Evolutionary conservation across 2,113 vertebrate genomes (phyloP), one percentile per base, ranked within the genome.

Genomic region (Poecilia latipinna): DNA sequence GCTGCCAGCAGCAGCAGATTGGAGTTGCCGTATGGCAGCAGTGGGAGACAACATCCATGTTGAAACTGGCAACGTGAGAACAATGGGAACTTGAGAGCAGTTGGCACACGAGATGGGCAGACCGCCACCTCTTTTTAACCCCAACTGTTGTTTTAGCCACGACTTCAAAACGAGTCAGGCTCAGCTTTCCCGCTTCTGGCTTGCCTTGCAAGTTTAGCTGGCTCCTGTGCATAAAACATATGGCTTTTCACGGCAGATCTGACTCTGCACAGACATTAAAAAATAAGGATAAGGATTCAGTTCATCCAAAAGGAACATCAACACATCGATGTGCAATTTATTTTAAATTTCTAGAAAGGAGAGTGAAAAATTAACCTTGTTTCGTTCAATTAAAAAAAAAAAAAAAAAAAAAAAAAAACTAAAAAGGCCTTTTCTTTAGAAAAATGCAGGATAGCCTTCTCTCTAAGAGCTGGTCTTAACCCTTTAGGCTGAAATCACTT

Each of bases 1-100:
- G 72, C 35, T 87, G 88, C 86, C 85, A 88, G 78, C 78, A 87
- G 77, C 39, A 76, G 87, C 91, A 90, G 89, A 80, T 89, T 89
- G 90, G 51, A 73, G 68, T 4, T 54, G 75, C 82, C 83, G 44
- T 86, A 86, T 89, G 89, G 86, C 54, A 57, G 66, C 86, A 71
- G 83, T 82, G 63, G 87, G 86, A 79, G 89, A 84, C 64, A 35
- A 74, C 5, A 63, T 31, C 77, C 15, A 44, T 5, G 73, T 37
- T 3, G 19, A 44, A 75, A 86, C 68, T 33, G 35, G 76, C 81
- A 65, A 68, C 31, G 74, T 84, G 79, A 87, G 88, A 84, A 91
- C 84, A 87, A 87, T 90, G 86, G 74, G 65, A 79, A 86, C 65
- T 79, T 87, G 84, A 70, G 69, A 77, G 64, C 12, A 70, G 42